Evolutionary conservation across 2,888 invertebrate species (phyloP), one percentile per base, ranked within the genome.

Genomic region (Thymelicus lineola): DNA sequence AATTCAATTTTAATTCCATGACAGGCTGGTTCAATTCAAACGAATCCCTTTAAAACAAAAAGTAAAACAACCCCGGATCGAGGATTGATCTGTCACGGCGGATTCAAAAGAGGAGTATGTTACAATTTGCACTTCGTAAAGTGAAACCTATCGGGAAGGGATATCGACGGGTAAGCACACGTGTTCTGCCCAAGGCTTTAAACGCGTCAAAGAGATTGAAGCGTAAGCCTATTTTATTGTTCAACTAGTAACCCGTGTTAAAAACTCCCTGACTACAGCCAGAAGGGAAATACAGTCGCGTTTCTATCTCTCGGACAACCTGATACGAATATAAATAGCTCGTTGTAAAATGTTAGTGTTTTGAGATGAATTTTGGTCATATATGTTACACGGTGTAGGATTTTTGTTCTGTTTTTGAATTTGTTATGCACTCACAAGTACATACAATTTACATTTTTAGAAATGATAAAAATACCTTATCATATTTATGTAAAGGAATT

Each of bases 141-240:
- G 66, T 66, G 65, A 72, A 57, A 63, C 57, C 61, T 63, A 57
- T 68, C 68, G 67, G 38, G 60, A 3, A 36, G 63, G 48, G 48
- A 45, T 72, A 67, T 67, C 73, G 75, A 73, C 72, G 75, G 72
- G 72, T 74, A 74, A 75, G 73, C 75, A 66, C 72, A 75, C 73
- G 73, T 66, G 76, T 72, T 72, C 74, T 71, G 74, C 76, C 75
- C 73, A 68, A 67, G 74, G 77, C 76, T 74, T 76, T 75, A 73
- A 73, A 65, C 73, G 75, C 59, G 74, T 71, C 73, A 72, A 67
- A 74, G 75, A 74, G 76, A 77, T 75, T 73, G 71, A 70, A 70
- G 67, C 62, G 72, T 77, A 78, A 77, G 74, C 75, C 75, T 73
- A 76, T 79, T 79, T 77, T 75, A 79, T 79, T 78, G 77, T 75